Base-by-base conservation (phyloP, 2,888 invertebrate genomes). In the Melikaiella ostensackeni region DNA sequence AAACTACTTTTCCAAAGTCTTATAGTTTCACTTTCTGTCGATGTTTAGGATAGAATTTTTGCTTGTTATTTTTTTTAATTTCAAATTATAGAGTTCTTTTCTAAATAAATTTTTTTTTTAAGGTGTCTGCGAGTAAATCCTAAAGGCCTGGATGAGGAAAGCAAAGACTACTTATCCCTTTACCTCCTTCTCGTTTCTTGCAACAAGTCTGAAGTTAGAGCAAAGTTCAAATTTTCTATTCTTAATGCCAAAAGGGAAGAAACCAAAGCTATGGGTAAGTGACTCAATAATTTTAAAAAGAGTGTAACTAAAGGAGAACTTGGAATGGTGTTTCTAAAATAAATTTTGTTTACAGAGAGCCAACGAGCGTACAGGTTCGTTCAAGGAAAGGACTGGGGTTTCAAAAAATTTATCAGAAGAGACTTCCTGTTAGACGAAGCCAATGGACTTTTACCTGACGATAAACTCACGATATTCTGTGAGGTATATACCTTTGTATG, bases 151-250 rank as follows among this genome's bases (percentile, higher is more conserved):
- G 99, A 99, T 92, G 99, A 99, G 93, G 99, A 99, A 94, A 99
- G 99, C 93, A 99, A 99, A 95, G 99, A 99, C 95, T 99, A 99
- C 93, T 95, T 99, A 92, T 99, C 99, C 84, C 94, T 99, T 91
- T 99, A 99, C 94, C 95, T 99, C 92, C 95, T 99, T 92, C 96
- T 99, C 93, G 99, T 99, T 91, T 98, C 98, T 90, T 99, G 99
- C 95, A 99, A 99, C 94, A 99, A 99, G 95, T 98, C 98, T 91
- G 99, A 99, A 96, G 99, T 99, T 91, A 95, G 99, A 92, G 99
- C 99, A 91, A 99, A 99, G 95, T 99, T 99, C 94, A 99, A 99
- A 95, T 99, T 99, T 94, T 99, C 99, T 92, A 99, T 99, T 94
- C 95, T 99, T 93, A 99, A 99, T 94, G 99, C 99, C 91, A 99